Evolutionary conservation across 92 coral and sea anemone genomes (phyloP).

Genomic region (Heliopora coerulea): DNA sequence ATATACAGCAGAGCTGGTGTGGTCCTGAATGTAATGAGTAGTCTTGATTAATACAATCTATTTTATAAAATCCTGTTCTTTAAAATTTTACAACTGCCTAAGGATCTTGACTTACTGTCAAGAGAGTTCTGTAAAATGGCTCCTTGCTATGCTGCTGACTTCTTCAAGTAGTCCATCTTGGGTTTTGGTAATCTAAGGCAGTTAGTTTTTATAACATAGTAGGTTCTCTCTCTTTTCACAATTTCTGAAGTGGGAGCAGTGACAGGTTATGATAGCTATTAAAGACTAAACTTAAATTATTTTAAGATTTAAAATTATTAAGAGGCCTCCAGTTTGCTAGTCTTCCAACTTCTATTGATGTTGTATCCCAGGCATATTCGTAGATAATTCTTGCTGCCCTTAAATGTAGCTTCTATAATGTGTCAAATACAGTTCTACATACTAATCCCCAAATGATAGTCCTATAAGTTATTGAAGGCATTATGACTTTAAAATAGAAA

Average conservation of each 20-base stretch:
- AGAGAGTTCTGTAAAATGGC: conserved; percentile 28
- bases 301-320: too few species aligned
- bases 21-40: too few species aligned
- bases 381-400: conserved; percentile 47
- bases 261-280: neutral
- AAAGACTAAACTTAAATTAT: neutral
- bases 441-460: conserved; percentile 35
- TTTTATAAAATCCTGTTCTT: neutral
- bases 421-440: conserved; percentile 46
- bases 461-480: conserved; percentile 46
- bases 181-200: conserved; percentile 25
- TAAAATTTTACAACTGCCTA: neutral
- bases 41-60: neutral
- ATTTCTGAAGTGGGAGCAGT: neutral
- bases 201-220: conserved; percentile 7
- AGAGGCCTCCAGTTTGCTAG: neutral
- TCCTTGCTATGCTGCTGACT: conserved; percentile 18
- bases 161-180: conserved; percentile 25
- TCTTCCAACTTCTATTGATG: neutral
- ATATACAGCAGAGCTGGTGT: too few species aligned
- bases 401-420: conserved; percentile 35
- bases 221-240: neutral
- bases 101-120: conserved; percentile 14
- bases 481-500: conserved; percentile 46
- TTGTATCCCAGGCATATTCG: conserved; percentile 33